Base-by-base conservation (phyloP, 2,888 invertebrate genomes). In the Tenthredo distinguenda region DNA sequence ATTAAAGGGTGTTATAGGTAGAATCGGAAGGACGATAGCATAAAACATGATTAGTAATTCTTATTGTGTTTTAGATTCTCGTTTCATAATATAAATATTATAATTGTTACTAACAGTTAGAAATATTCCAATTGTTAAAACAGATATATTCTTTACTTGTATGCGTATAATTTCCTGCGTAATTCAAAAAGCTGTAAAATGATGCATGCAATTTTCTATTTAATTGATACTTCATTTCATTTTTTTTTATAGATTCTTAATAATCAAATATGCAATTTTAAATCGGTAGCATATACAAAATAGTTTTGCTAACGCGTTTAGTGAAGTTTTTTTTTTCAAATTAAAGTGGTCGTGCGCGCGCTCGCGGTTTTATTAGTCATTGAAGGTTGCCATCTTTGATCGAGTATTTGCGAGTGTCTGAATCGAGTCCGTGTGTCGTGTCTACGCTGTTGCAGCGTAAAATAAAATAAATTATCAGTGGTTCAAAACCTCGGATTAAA, bases 401-500 rank as follows among this genome's bases (percentile, higher is more conserved):
- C 2, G 68, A 68, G 31, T 15, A 47, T 55, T 21, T 79, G 18
- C 12, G 26, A 31, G 71, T 7, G 21, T n/a, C 15, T 47, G 47
- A 47, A 47, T 47, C 12, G 47, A 47, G 47, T 15, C 15, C 47
- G 47, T 47, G 55, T 50, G 50, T 5, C 9, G 77, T 55, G 31
- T 43, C 40, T 77, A 31, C 50, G 77, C 18, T 21, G 15, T 76
- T 71, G 71, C 34, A 71, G 34, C 55, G 71, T n/a, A 37, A 5
- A 71, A 18, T n/a, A 47, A 47, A 76, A 50, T n/a, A 31, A 55
- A 55, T 62, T 40, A 34, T 58, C 62, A 62, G 81, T 58, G 81
- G 81, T 81, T 81, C 81, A 26, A 81, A 62, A 81, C 81, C 58
- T 26, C 4, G 7, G 21, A 34, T 81, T 21, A 40, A 40, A 81